Evolutionary conservation across 2,113 vertebrate genomes (phyloP).

Genomic region (Vimba vimba): DNA sequence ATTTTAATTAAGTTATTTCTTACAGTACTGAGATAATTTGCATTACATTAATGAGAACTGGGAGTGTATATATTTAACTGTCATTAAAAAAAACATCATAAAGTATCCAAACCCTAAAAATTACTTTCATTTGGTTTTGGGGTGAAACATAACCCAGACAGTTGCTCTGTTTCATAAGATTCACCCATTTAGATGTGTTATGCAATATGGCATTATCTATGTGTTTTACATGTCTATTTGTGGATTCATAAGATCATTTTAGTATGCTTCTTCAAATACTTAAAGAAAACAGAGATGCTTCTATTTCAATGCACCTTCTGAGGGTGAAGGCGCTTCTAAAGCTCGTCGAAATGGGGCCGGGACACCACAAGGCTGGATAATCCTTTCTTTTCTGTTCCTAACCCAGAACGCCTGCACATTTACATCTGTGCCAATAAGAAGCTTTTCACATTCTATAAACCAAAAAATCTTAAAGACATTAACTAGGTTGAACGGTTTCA

Average conservation of each 20-base stretch:
- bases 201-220: neutral
- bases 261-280: neutral
- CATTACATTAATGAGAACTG: neutral
- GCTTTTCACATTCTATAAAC: slow-evolving; percentile 19
- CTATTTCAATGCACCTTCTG: neutral
- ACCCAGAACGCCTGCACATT: slow-evolving; percentile 18
- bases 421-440: slow-evolving; percentile 19
- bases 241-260: neutral
- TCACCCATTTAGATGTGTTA: slow-evolving; percentile 1
- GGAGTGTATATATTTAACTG: neutral
- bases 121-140: neutral
- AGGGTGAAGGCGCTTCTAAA: neutral
- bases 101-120: no score
- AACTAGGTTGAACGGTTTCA: neutral
- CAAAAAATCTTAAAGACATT: slow-evolving; percentile 2
- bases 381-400: slow-evolving; percentile 12
- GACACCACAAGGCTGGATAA: slow-evolving; percentile 17
- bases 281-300: neutral
- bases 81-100: neutral
- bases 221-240: neutral
- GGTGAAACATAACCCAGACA: neutral
- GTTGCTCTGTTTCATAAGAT: neutral
- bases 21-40: neutral
- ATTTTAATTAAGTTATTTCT: no score
- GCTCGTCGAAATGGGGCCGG: neutral